A percentile compares a stretch with the other conserved stretches of the same genome.
phyloP scores from a whole-genome alignment of 2,888 invertebrate species.

The Masnerella sp. region DNA sequence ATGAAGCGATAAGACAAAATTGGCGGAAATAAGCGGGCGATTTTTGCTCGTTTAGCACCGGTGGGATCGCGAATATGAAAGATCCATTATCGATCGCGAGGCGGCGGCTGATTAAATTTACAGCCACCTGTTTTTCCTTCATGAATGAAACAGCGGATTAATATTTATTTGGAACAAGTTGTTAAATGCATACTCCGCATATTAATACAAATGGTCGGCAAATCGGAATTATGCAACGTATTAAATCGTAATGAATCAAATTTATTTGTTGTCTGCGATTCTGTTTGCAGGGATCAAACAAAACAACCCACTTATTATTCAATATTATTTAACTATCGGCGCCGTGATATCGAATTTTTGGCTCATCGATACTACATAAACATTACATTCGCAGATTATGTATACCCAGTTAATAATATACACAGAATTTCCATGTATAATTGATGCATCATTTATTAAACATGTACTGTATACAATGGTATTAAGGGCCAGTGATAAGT shows the following conservation, averaged over 20 bases:
- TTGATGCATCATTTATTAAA: constrained; percentile 21
- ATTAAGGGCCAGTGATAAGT: constrained; percentile 7
- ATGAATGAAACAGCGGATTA: constrained; percentile 35
- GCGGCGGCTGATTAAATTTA: constrained; percentile 18
- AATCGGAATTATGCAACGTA: constrained; percentile 10
- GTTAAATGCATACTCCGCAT: constrained; percentile 10
- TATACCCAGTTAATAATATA: constrained; percentile 20
- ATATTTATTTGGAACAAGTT: constrained; percentile 27
- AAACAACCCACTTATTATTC: constrained; percentile 12
- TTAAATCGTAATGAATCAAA: constrained; percentile 14
- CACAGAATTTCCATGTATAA: constrained; percentile 22
- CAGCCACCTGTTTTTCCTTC: constrained; percentile 15
- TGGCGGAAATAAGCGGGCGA: no score
- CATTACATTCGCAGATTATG: constrained; percentile 16
- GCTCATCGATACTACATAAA: constrained; percentile 10
- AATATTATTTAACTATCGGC: constrained; percentile 14
- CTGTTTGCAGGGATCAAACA: not conserved
- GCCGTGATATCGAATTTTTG: constrained; percentile 2
- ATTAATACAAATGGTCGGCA: constrained; percentile 13
- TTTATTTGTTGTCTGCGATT: constrained; percentile 9
- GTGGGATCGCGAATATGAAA: constrained; percentile 7
- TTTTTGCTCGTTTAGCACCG: constrained; percentile 6
- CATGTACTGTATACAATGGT: constrained; percentile 2
- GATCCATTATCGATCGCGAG: constrained; percentile 20
- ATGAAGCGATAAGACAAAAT: no score